These are phyloP conservation scores for Nansenia antarctica DNA, from an alignment of 2,113 vertebrate species.

Conservation along the genomic window DNA sequence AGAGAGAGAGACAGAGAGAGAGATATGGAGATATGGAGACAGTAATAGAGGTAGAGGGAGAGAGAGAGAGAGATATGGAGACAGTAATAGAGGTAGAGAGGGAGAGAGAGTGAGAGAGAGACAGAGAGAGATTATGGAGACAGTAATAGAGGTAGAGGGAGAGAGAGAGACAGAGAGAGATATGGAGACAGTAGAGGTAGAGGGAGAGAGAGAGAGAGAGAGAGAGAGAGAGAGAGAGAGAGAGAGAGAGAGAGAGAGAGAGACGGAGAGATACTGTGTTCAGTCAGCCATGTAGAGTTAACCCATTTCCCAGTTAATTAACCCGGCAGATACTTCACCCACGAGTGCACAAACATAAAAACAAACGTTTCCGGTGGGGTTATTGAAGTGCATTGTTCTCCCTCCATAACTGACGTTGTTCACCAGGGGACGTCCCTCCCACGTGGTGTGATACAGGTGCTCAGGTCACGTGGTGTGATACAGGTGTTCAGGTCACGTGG, in stretches of 20 bases:
- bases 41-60: background rate
- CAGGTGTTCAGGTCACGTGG: background rate
- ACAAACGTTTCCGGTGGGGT: conserved; percentile 17
- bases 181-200: background rate
- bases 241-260: too few relatives aligned
- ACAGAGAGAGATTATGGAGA: background rate
- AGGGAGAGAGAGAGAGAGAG: too few relatives aligned
- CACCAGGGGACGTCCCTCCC: too few relatives aligned
- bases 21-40: too few relatives aligned
- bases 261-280: conserved; percentile 20
- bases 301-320: conserved; percentile 52
- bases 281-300: conserved; percentile 55
- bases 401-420: too few relatives aligned
- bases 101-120: background rate
- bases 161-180: background rate
- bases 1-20: too few relatives aligned
- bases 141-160: background rate
- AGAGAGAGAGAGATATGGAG: background rate
- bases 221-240: too few relatives aligned
- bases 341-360: conserved; percentile 55
- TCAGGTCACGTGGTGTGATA: too few relatives aligned
- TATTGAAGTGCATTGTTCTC: conserved; percentile 35
- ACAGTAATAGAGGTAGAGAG: background rate
- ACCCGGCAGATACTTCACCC: conserved; percentile 37
- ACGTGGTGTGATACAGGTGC: too few relatives aligned